Conservation (phyloP, 2,797 vertebrate species). For the Ispidina picta region DNA sequence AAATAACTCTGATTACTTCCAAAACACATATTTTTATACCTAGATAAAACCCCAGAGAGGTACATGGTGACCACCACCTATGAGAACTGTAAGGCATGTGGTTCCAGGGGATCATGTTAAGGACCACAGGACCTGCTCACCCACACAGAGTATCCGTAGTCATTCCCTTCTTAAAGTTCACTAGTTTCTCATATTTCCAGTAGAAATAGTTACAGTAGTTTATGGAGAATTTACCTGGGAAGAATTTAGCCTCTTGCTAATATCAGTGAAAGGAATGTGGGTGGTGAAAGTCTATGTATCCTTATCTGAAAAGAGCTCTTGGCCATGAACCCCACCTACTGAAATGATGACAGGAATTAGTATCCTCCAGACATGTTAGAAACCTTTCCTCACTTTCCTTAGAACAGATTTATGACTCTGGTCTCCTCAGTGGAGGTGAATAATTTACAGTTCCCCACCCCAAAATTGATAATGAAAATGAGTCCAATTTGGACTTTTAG, state of each 20-base stretch:
- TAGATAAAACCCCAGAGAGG: not conserved
- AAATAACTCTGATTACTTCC: not conserved
- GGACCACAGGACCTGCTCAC: not conserved
- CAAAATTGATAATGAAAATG: conserved; percentile 58
- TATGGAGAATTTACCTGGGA: conserved; percentile 4
- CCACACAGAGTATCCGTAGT: not conserved
- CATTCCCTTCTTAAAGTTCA: not conserved
- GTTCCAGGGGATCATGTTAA: not conserved
- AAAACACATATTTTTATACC: not conserved
- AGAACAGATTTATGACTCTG: conserved; percentile 39
- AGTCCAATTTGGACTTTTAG: conserved; percentile 49
- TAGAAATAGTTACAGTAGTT: not conserved
- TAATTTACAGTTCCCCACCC: conserved; percentile 41
- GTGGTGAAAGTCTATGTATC: not conserved
- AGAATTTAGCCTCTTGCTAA: conserved; percentile 30
- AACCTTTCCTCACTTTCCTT: conserved; percentile 22
- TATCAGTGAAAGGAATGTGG: not conserved
- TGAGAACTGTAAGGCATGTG: not conserved
- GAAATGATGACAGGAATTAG: not conserved
- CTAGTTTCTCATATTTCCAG: conserved; percentile 17
- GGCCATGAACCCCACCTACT: not conserved
- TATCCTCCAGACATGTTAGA: not conserved
- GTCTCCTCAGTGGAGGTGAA: conserved; percentile 29
- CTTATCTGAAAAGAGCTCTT: not conserved
- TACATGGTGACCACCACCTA: not conserved